Evolutionary conservation across 2,888 invertebrate genomes (phyloP).

Genomic region (Imbricaverruca yamaguchii): DNA sequence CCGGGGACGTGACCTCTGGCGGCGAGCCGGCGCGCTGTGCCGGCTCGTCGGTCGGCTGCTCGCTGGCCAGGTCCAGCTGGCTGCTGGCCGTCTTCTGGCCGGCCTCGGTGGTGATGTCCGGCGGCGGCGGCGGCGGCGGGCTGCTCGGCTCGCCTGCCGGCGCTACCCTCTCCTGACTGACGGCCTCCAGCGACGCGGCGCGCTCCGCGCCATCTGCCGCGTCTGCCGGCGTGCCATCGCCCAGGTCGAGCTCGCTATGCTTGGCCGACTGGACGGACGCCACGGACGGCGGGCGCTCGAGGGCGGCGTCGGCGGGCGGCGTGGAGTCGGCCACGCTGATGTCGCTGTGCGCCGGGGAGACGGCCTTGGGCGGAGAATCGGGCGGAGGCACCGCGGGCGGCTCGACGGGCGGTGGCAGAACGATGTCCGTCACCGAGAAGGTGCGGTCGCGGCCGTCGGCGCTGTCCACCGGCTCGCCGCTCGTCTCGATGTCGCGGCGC

Average conservation of each 20-base stretch:
- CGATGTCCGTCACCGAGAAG: not conserved
- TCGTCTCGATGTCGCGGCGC: not conserved
- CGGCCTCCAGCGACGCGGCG: not conserved
- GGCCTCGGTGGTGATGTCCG: not conserved
- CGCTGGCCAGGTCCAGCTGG: constrained; percentile 4
- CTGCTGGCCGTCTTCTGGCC: not conserved
- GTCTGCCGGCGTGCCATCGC: not conserved
- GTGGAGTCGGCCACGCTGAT: not conserved
- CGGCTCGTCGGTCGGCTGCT: not conserved
- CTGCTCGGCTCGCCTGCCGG: too few species aligned
- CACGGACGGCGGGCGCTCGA: not conserved
- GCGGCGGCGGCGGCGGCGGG: not conserved
- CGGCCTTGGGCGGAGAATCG: not conserved
- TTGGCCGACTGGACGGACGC: not conserved
- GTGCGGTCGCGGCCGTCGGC: not conserved
- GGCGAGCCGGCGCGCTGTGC: constrained; percentile 2
- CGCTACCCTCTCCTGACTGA: not conserved
- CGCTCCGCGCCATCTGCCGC: not conserved
- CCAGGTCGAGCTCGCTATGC: not conserved
- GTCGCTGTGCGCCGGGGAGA: not conserved
- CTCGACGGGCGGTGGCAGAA: not conserved
- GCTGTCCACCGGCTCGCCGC: too few species aligned
- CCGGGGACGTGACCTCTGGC: not conserved
- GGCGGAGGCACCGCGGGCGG: not conserved
- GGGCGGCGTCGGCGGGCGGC: not conserved